Base-by-base conservation (phyloP, 2,797 vertebrate genomes). In the Scleropages formosus region DNA sequence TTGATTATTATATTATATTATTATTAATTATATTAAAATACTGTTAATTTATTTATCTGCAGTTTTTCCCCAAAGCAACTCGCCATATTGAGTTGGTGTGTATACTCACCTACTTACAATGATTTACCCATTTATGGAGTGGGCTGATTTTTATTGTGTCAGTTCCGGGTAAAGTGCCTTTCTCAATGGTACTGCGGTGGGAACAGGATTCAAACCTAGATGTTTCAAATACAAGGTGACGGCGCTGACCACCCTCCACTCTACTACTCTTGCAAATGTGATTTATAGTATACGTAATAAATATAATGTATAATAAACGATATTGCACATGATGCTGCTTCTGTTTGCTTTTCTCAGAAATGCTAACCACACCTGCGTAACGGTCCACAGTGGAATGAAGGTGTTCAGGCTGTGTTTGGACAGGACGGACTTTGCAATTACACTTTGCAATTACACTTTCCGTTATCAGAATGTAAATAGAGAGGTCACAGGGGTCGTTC, bases 381-480 rank as follows among this genome's bases (percentile, higher is more conserved):
- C 22, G 49, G 11, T 47, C 53, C 51, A 64, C 24, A 47, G 26
- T 61, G 24, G n/a, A n/a, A 39, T 51, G 49, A 49, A 39, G n/a
- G 47, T n/a, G 18, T n/a, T 69, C 11, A 15, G 22, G 20, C 60
- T 20, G n/a, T 63, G 12, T 53, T 27, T 64, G 46, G 72, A 22
- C 27, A 20, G n/a, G 60, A 49, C 16, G 56, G 13, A 58, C 27
- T 67, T 22, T 64, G 49, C 72, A 76, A 78, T 74, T 59, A 61
- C 65, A 70, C 62, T 75, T 62, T 26, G n/a, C n/a, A 76, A 78
- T 74, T 59, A 61, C 65, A 70, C 62, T 75, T 62, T 26, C 46
- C 74, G 71, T 80, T 84, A 84, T 85, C 82, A 80, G 79, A 79
- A 77, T 80, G 64, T 77, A 79, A 77, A 49, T 51, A 73, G 53